Conservation (phyloP, 2,888 invertebrate species). For the Ferrisia virgata region DNA sequence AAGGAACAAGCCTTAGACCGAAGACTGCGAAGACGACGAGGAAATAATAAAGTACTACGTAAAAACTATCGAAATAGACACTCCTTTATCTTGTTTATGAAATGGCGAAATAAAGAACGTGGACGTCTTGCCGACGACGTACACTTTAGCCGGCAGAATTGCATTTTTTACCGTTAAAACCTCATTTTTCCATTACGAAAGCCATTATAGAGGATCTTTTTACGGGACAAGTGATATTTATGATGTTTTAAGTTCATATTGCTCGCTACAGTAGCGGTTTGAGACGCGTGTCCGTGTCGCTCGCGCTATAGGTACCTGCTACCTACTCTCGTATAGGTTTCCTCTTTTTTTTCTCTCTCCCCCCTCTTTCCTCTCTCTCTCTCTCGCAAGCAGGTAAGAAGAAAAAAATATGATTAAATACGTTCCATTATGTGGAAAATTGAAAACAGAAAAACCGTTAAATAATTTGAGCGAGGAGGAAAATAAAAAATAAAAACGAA, state of each 20-base stretch:
- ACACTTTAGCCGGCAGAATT: conserved; percentile 20
- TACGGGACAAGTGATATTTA: conserved; percentile 35
- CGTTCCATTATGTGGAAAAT: conserved; percentile 16
- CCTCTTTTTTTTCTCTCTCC: no score
- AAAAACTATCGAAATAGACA: conserved; percentile 36
- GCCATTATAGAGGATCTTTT: conserved; percentile 25
- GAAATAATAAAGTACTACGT: conserved; percentile 26
- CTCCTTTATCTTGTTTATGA: conserved; percentile 33
- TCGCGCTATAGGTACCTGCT: background rate
- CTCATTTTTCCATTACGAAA: conserved; percentile 40
- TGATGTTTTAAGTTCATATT: conserved; percentile 32
- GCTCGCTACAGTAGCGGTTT: background rate
- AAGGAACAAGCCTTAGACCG: no score
- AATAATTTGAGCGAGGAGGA: background rate
- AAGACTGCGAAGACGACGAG: background rate
- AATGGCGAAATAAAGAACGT: conserved; percentile 33
- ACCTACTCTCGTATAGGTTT: no score
- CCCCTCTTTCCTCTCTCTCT: no score
- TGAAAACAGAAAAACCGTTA: conserved; percentile 24
- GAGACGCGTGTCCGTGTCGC: background rate
- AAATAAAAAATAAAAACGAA: no score
- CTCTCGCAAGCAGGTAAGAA: background rate
- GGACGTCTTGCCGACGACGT: conserved; percentile 5
- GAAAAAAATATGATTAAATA: conserved; percentile 2
- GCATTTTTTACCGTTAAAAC: conserved; percentile 38